Evolutionary conservation across 2,113 vertebrate species (phyloP), one percentile per base, ranked within the genome.

Genomic region (Gymnocephalus cernua): DNA sequence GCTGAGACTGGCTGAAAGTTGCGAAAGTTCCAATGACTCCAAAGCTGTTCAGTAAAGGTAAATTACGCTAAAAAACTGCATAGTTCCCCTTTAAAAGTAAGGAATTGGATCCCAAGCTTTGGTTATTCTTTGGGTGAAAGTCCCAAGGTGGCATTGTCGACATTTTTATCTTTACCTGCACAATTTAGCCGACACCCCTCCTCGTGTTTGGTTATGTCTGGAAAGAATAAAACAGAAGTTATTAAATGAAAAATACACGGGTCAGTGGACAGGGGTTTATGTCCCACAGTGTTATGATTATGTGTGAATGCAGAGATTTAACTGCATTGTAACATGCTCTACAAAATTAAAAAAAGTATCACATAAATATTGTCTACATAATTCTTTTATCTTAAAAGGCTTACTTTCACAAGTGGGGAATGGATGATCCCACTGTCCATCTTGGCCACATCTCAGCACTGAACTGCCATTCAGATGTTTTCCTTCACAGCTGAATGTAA

Each of bases 331-430:
- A 35, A 47, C 16, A 27, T 25, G 19, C 41, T 3, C 14, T n/a
- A 19, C 29, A 13, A 25, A 23, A 41, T 41, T 8, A 10, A 6
- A 5, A 4, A 32, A 79, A 27, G 4, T 6, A 29, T 51, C 3
- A 51, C 4, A 27, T 8, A 5, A 27, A 25, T 53, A 27, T 16
- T 45, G 44, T 32, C 10, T 2, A 6, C 9, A 63, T 1, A 4
- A 15, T 18, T 13, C 4, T 58, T 13, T 23, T 2, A 23, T 27
- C 1, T 32, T 5, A n/a, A 19, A 19, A 3, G 35, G 4, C 63
- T 94, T 94, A 98, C 97, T 97, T 89, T 87, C 25, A 82, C 97
- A 98, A 44, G 35, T 74, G 27, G 97, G 97, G 10, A 91, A 90
- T 4, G 89, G 35, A 0, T 32, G 21, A 88, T 83, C 94, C 97